Base-by-base conservation (phyloP, 2,888 invertebrate species). In the Drosophila longiperda region DNA sequence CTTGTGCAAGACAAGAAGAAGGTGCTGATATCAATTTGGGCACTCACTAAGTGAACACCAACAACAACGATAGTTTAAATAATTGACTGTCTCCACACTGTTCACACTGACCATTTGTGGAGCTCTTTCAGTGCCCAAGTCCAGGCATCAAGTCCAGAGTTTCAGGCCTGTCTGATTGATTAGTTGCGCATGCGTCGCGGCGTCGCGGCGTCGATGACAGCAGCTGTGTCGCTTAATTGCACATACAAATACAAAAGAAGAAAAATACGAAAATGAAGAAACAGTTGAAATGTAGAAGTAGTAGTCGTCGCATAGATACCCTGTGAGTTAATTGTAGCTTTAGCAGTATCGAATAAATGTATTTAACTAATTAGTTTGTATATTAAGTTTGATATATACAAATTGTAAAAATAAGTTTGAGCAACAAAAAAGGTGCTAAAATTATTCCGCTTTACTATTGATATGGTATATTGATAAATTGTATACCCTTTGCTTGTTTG, bases 11-110 rank as follows among this genome's bases (percentile, higher is more conserved):
- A 62, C 62, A 49, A 26, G 45, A 45, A 20, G 20, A 60, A 61
- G 79, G 73, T 65, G 82, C 67, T 33, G 61, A 68, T 66, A 79
- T 79, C 79, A 75, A 75, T 80, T 80, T 82, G 78, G 81, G 69
- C 75, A 73, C 73, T 70, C 60, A 50, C 33, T 63, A 63, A 62
- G 64, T 50, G 65, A 58, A 55, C 50, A n/a, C 26, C 29, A 50
- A 11, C 50, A 50, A 11, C 48, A 48, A 42, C 6, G 12, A 12
- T 7, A 38, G 34, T 17, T 45, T 2, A 23, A 32, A 17, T 49
- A 49, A 20, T 15, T 15, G 23, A 20, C 33, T 33, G 12, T n/a
- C 20, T 9, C 5, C 49, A 38, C 8, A 20, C 52, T 32, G n/a
- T n/a, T 17, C 58, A 32, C 32, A 55, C 23, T 17, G 23, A 23